phyloP scores from a whole-genome alignment of 2,113 vertebrate species.

The Plecturocebus donacophilus region DNA sequence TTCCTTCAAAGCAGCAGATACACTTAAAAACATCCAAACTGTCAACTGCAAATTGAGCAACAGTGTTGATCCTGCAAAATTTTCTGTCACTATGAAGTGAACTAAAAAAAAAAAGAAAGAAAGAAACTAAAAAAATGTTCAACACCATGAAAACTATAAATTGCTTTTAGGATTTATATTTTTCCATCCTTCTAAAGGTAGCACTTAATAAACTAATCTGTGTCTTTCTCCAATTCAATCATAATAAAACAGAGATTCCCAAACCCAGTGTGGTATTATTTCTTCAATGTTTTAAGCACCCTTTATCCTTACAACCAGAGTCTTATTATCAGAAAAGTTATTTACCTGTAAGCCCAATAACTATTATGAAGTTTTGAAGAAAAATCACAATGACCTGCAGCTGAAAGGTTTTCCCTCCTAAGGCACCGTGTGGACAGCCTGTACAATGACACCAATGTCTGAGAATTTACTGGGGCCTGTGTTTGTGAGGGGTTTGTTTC shows the following conservation, averaged over 20 bases:
- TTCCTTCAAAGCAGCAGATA: constrained; percentile 52
- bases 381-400: constrained; percentile 18
- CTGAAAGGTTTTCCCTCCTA: constrained; percentile 6
- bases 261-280: constrained; percentile 57
- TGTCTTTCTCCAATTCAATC: constrained; percentile 40
- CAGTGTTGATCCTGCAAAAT: constrained; percentile 58
- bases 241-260: constrained; percentile 52
- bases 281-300: constrained; percentile 49
- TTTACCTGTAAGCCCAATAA: constrained; percentile 54
- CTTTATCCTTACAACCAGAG: constrained; percentile 53
- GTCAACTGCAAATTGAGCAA: constrained; percentile 55
- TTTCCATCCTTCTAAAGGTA: constrained; percentile 56
- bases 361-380: constrained; percentile 38
- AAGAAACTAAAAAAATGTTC: constrained; percentile 24
- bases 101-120: not conserved
- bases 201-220: constrained; percentile 57
- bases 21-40: constrained; percentile 53
- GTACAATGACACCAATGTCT: not conserved
- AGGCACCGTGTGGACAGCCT: not conserved
- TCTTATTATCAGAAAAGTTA: constrained; percentile 56
- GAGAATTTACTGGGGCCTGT: not conserved
- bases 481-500: not conserved
- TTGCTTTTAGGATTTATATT: constrained; percentile 61
- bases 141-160: constrained; percentile 57
- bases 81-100: not conserved